phyloP scores from a whole-genome alignment of 1,140 invertebrate species.

The Paramacrobiotus metropolitanus region DNA sequence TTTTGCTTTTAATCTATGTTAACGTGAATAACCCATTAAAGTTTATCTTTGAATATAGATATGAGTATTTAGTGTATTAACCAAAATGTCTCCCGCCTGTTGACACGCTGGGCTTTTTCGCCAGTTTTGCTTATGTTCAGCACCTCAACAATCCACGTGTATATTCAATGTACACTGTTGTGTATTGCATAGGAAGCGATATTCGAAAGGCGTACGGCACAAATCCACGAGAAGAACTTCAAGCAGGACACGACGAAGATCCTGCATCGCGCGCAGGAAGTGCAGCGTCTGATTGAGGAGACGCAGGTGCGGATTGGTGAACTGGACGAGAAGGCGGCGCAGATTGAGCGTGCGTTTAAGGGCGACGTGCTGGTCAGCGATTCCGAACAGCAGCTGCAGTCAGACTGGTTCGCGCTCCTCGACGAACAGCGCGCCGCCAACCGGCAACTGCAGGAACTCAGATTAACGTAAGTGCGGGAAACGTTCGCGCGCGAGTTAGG shows the following conservation, averaged over 20 bases:
- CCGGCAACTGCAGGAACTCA: not conserved
- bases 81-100: no score
- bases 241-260: slow-evolving; percentile 3
- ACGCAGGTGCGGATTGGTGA: not conserved
- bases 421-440: not conserved
- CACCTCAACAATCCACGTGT: no score
- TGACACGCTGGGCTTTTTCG: no score
- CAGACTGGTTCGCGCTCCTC: not conserved
- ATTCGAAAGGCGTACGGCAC: no score
- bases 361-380: not conserved
- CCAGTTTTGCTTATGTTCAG: no score
- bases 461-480: not conserved
- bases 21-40: no score
- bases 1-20: no score
- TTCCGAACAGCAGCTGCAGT: not conserved
- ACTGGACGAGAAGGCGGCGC: not conserved
- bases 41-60: no score
- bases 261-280: not conserved
- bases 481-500: not conserved
- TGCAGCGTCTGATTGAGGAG: not conserved
- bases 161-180: no score
- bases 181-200: no score
- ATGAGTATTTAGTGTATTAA: no score
- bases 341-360: not conserved
- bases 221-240: not conserved